Conservation (phyloP, 2,888 invertebrate species). For the Agrochola lychnidis region DNA sequence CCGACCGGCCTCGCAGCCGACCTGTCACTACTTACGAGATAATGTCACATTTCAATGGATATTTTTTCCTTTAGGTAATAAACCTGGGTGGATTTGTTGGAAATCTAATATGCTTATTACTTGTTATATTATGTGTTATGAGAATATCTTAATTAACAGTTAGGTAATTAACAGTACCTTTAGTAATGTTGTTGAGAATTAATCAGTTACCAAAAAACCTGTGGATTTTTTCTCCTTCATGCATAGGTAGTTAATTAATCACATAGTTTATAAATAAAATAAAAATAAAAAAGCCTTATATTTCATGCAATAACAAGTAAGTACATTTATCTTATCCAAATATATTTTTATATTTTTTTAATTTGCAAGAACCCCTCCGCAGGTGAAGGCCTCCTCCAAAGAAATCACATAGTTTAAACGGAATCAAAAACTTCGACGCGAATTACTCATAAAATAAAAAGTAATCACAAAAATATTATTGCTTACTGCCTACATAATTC, state of each 20-base stretch:
- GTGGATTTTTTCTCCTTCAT: not conserved
- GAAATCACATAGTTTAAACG: not conserved
- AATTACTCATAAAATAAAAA: not conserved
- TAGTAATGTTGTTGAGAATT: not conserved
- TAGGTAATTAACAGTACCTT: not conserved
- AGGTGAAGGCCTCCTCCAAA: no score
- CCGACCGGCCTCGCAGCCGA: conserved; percentile 76
- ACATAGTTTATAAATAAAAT: no score
- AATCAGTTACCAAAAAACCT: not conserved
- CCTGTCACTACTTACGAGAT: conserved; percentile 70
- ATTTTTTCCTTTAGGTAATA: conserved; percentile 50
- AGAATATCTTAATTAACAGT: no score
- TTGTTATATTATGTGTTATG: not conserved
- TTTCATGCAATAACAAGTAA: no score
- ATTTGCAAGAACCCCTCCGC: no score
- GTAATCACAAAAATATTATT: not conserved
- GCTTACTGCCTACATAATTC: not conserved
- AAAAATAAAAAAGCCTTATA: no score
- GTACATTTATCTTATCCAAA: no score
- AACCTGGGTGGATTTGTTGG: conserved; percentile 16
- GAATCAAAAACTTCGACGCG: not conserved
- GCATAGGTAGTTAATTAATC: no score
- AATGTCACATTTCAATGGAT: conserved; percentile 57
- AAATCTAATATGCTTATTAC: conserved; percentile 8
- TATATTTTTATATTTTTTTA: no score